phyloP scores from a whole-genome alignment of 2,113 vertebrate species.

The Dicentrarchus labrax region DNA sequence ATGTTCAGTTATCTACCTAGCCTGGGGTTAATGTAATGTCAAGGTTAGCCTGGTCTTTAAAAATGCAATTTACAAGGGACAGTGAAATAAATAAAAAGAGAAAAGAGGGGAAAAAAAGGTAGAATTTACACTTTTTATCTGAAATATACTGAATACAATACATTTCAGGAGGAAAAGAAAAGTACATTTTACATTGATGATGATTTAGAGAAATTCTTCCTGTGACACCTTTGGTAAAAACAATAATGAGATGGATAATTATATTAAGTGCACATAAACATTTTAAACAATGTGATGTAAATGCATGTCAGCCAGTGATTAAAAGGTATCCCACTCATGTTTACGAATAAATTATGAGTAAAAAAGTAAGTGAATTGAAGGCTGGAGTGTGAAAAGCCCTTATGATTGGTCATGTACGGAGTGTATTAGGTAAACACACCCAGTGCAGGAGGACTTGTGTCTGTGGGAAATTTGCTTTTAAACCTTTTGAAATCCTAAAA shows the following conservation, averaged over 20 bases:
- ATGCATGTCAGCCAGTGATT: neutral
- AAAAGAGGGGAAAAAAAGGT: neutral
- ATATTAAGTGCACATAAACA: neutral
- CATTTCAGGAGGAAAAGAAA: neutral
- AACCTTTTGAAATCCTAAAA: neutral
- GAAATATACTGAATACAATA: neutral
- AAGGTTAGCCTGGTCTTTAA: neutral
- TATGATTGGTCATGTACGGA: neutral
- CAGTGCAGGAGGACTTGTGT: neutral
- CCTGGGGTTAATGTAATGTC: slow-evolving; percentile 6
- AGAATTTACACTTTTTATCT: neutral
- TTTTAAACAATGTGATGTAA: neutral
- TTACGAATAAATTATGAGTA: neutral
- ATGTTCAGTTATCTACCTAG: slow-evolving; percentile 1
- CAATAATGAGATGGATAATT: neutral
- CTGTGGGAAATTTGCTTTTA: neutral
- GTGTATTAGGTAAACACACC: too few relatives aligned
- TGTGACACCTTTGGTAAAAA: too few relatives aligned
- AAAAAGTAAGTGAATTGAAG: neutral
- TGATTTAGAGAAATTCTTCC: neutral
- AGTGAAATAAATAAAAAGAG: neutral
- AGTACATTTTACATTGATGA: neutral
- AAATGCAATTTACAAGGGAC: neutral
- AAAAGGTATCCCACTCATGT: neutral
- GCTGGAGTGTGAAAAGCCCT: neutral